Evolutionary conservation across 2,888 invertebrate species (phyloP).

Genomic region (Ptychoptera albimana): DNA sequence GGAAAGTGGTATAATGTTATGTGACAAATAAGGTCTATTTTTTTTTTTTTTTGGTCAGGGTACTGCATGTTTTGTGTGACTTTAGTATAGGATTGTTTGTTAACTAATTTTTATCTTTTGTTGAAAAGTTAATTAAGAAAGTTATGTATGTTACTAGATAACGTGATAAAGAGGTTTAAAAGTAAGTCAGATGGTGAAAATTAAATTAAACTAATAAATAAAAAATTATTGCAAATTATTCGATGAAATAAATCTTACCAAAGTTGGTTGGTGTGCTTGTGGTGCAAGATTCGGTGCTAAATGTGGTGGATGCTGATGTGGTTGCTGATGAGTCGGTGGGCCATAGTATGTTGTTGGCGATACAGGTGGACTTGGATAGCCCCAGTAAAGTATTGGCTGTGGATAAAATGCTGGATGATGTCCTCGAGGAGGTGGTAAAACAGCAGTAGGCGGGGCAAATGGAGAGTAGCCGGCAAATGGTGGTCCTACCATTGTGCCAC

Average conservation of each 20-base stretch:
- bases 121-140: no score
- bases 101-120: no score
- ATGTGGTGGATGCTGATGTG: no score
- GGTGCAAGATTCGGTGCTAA: conserved; percentile 8
- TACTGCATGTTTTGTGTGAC: no score
- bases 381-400: conserved; percentile 74
- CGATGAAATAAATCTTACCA: conserved; percentile 16
- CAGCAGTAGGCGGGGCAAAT: conserved; percentile 32
- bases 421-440: conserved; percentile 36
- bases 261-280: conserved; percentile 15
- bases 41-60: no score
- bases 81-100: no score
- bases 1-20: no score
- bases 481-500: conserved; percentile 40
- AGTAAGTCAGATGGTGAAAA: no score
- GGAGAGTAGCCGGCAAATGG: conserved; percentile 37
- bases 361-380: conserved; percentile 86
- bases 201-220: neutral
- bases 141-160: no score
- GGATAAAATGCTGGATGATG: conserved; percentile 38
- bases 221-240: neutral
- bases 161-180: no score
- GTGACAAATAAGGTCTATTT: no score
- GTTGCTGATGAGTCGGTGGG: conserved; percentile 33
- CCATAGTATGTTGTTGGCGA: conserved; percentile 80